A percentile compares a stretch with the other conserved stretches of the same genome.
Conservation (phyloP, 2,113 vertebrate genomes). For the Corvus hawaiiensis region DNA sequence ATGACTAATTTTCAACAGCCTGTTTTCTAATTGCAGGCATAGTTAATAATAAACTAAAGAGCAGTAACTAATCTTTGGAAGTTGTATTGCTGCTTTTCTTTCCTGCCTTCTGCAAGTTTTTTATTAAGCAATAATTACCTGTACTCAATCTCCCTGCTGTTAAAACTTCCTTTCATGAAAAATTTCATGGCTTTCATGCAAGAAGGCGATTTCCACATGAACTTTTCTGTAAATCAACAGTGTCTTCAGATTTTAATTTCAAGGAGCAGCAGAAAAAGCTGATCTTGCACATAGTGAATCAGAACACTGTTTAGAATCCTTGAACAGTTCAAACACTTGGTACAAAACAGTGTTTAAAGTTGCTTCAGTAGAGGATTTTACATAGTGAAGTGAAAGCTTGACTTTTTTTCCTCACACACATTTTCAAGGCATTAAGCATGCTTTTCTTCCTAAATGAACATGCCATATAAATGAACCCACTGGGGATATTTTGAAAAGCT, state of each 20-base stretch:
- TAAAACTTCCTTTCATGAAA: neutral
- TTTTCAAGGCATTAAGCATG: neutral
- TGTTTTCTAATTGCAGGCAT: neutral
- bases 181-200: neutral
- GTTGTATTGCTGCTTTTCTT: neutral
- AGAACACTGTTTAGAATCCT: neutral
- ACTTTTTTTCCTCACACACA: neutral
- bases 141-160: neutral
- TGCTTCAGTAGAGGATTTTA: neutral
- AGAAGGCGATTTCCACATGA: neutral
- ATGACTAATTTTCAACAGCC: neutral
- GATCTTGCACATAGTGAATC: neutral
- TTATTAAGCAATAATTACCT: neutral
- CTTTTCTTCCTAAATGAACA: neutral
- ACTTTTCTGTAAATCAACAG: neutral
- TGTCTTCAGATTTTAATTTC: neutral
- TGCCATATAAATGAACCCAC: neutral
- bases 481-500: neutral
- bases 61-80: neutral
- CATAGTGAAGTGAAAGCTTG: neutral
- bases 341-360: neutral
- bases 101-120: neutral
- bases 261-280: neutral
- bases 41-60: constrained; percentile 17
- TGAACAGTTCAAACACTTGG: neutral